phyloP scores from a whole-genome alignment of 2,888 invertebrate species.

The Lepidocyrtoides sp. region DNA sequence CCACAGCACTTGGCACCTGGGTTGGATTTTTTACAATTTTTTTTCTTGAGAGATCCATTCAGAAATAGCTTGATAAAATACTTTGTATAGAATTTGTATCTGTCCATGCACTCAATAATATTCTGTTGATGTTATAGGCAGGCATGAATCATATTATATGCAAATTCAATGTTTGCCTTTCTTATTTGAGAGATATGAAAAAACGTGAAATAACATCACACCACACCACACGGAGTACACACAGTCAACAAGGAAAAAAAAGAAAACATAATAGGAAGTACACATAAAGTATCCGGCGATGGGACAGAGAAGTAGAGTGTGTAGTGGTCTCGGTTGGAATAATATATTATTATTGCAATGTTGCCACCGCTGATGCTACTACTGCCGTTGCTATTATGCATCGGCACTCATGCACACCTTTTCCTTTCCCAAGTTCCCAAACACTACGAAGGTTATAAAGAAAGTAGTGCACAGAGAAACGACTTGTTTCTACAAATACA shows the following conservation, averaged over 20 bases:
- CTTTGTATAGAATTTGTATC: background rate
- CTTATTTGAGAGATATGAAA: background rate
- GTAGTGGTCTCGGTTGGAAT: background rate
- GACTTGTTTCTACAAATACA: no score
- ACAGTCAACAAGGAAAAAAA: no score
- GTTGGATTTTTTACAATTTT: background rate
- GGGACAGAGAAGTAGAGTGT: background rate
- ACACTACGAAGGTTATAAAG: no score
- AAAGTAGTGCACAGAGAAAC: no score
- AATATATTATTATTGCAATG: background rate
- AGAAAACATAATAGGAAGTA: background rate
- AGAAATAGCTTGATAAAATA: background rate
- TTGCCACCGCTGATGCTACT: no score
- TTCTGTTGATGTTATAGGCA: no score
- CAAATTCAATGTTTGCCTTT: constrained; percentile 1
- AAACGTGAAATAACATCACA: background rate
- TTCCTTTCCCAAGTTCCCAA: background rate
- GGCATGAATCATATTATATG: background rate
- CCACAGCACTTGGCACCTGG: background rate
- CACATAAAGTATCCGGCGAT: background rate
- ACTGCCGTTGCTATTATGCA: background rate
- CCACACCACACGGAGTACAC: no score
- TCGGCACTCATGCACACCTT: constrained; percentile 1
- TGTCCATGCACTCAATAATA: no score
- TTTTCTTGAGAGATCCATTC: background rate